These are phyloP conservation scores for Amphipyra berbera DNA, from an alignment of 2,888 invertebrate species.

Conservation along the genomic window DNA sequence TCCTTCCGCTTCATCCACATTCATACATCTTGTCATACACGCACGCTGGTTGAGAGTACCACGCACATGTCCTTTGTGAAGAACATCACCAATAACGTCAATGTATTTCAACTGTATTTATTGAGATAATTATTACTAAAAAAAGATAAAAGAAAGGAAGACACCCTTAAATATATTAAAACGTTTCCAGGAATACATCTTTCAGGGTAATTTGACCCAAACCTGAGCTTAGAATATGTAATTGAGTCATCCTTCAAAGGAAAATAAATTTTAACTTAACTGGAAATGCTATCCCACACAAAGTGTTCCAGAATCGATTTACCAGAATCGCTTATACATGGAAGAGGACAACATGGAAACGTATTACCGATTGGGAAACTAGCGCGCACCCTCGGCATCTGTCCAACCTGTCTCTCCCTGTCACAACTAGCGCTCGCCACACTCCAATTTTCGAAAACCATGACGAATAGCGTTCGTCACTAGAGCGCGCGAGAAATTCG, in stretches of 20 bases:
- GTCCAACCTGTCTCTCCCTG: conserved; percentile 55
- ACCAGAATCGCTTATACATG: conserved; percentile 51
- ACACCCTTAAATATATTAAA: conserved; percentile 14
- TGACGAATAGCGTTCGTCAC: conserved; percentile 58
- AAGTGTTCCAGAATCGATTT: conserved; percentile 55
- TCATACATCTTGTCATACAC: too few relatives aligned
- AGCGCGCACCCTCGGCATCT: conserved; percentile 58
- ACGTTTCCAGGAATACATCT: conserved; percentile 37
- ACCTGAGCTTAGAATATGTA: conserved; percentile 51
- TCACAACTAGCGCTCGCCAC: conserved; percentile 52
- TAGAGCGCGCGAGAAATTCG: conserved; percentile 54
- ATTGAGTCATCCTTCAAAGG: conserved; percentile 58
- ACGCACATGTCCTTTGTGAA: too few relatives aligned
- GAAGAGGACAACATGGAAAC: conserved; percentile 38
- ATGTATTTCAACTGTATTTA: too few relatives aligned
- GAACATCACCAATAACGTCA: too few relatives aligned
- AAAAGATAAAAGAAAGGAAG: not conserved
- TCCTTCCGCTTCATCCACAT: too few relatives aligned
- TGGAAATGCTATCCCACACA: conserved; percentile 51
- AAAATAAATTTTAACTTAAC: conserved; percentile 50
- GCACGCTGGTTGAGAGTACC: too few relatives aligned
- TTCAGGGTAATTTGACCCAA: conserved; percentile 37
- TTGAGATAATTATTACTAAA: too few relatives aligned
- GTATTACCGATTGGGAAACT: conserved; percentile 44
- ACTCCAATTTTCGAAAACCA: conserved; percentile 49